These are phyloP conservation scores for Oreocharis arfaki DNA, from an alignment of 2,113 vertebrate genomes.

Conservation along the genomic window DNA sequence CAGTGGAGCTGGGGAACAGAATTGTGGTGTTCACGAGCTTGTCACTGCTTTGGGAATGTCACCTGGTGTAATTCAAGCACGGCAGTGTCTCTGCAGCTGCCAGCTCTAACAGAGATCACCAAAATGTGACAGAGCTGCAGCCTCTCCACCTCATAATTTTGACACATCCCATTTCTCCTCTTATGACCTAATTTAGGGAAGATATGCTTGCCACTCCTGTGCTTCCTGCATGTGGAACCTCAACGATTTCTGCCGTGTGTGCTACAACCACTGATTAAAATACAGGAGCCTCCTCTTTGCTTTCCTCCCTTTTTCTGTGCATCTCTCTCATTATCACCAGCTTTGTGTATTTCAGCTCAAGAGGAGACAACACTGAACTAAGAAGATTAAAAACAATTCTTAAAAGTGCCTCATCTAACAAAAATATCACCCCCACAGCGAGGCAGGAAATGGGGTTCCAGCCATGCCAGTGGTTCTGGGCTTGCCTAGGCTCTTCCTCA, in stretches of 20 bases:
- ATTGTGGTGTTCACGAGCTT: background rate
- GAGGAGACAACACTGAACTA: background rate
- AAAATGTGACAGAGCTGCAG: background rate
- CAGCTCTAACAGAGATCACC: background rate
- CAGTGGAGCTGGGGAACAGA: background rate
- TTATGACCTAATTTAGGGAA: background rate
- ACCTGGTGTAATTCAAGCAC: background rate
- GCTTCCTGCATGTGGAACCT: background rate
- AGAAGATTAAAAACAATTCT: background rate
- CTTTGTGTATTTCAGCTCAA: background rate
- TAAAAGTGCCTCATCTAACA: background rate
- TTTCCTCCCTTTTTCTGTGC: background rate
- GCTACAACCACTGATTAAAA: background rate
- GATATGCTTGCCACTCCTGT: background rate
- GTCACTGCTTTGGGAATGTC: background rate
- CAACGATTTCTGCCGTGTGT: fast-evolving
- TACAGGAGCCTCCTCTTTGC: background rate
- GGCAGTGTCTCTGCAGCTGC: background rate
- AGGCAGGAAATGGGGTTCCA: background rate
- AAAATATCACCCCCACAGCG: fast-evolving
- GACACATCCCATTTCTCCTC: background rate
- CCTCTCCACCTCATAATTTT: background rate
- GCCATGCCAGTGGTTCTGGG: background rate
- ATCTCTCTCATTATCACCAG: background rate
- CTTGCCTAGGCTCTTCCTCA: background rate